A percentile compares a stretch with the other conserved stretches of the same genome.
These are phyloP conservation scores for Lamproptera curius DNA, from an alignment of 2,888 invertebrate genomes.

Conservation along the genomic window DNA sequence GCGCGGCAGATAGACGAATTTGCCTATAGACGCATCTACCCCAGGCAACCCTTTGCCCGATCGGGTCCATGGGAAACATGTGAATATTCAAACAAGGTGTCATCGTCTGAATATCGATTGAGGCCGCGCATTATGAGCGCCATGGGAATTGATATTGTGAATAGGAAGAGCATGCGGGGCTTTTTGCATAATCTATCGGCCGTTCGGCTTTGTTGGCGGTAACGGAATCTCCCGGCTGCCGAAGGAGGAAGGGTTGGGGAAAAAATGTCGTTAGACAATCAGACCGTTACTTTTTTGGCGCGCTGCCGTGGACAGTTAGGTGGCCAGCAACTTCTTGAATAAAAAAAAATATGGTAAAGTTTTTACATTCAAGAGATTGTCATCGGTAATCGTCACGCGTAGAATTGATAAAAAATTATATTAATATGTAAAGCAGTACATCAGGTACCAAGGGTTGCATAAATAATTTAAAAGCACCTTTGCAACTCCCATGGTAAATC, in stretches of 20 bases:
- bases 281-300: slow-evolving; percentile 61
- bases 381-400: too few species aligned
- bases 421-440: too few species aligned
- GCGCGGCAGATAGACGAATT: slow-evolving; percentile 74
- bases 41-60: slow-evolving; percentile 64
- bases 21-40: slow-evolving; percentile 72
- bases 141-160: slow-evolving; percentile 73
- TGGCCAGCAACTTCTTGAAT: too few species aligned
- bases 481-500: too few species aligned
- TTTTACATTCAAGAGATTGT: too few species aligned
- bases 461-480: too few species aligned
- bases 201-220: slow-evolving; percentile 51
- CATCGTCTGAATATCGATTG: slow-evolving; percentile 78
- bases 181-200: slow-evolving; percentile 76
- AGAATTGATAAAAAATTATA: too few species aligned
- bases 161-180: slow-evolving; percentile 66
- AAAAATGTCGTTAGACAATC: slow-evolving; percentile 59
- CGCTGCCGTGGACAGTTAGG: slow-evolving; percentile 47
- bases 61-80: slow-evolving; percentile 69
- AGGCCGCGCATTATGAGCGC: slow-evolving; percentile 63
- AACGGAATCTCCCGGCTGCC: slow-evolving; percentile 52
- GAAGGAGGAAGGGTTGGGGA: slow-evolving; percentile 60
- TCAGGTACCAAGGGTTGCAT: too few species aligned
- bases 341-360: too few species aligned
- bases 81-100: slow-evolving; percentile 78